Evolutionary conservation across 1,140 invertebrate genomes (phyloP), one percentile per base, ranked within the genome.

Genomic region (Eciton burchellii): DNA sequence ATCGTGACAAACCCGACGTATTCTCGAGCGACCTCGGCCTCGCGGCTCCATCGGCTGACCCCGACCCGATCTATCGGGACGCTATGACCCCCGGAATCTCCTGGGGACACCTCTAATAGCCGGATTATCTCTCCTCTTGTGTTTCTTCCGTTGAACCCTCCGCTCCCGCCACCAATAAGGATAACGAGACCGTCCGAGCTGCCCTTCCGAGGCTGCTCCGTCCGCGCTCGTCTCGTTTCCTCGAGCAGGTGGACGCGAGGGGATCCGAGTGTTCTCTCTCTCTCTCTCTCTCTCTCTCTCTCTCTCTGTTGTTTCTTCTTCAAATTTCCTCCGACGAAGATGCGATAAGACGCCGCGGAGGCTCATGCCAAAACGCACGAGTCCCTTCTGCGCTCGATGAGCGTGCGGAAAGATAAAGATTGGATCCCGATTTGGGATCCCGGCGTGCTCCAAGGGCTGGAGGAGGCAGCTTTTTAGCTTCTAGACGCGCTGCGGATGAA

Each of bases 71-170:
- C 90, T 90, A 93, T 93, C 91, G 91, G 89, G 83, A 85, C 29
- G 62, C 74, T 71, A 57, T 84, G 85, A 89, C 88, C 88, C 87
- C 59, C 65, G 74, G 82, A 89, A 88, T 92, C 92, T 91, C 92
- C 83, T 81, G 90, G 92, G 92, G 90, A 92, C 93, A 92, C 90
- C 91, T 93, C 93, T 93, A 93, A 93, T 93, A 93, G 93, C 91
- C 89, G 90, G 92, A 93, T 94, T 94, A 94, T 93, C 92, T 91
- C 83, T 90, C 88, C 89, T 90, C 84, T 82, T 89, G 83, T 90
- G 88, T 90, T 89, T 91, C 88, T 88, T 91, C 85, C 77, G 70
- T 83, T 72, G 35, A 6, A 76, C 84, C 65, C 77, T 85, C 57
- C 43, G 81, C 68, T 85, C 70, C 62, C 43, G 35, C 52, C 73